Base-by-base conservation (phyloP, 1,140 invertebrate genomes). In the Orchesella cincta region DNA sequence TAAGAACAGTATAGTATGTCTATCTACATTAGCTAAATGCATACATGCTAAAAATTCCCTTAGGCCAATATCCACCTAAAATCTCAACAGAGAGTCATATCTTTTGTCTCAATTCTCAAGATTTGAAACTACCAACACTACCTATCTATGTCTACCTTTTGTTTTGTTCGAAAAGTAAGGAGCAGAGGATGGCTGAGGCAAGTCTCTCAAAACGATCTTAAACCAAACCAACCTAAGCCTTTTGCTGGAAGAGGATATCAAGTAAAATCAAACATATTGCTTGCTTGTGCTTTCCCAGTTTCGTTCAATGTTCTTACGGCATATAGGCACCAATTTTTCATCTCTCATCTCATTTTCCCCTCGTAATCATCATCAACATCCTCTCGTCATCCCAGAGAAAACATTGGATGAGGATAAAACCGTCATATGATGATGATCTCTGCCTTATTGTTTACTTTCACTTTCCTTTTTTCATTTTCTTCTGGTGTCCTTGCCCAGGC, bases 41-140 rank as follows among this genome's bases (percentile, higher is more conserved):
- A 46, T 18, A 46, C 39, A 46, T 46, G 18, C 39, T 46, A 57
- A 57, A 57, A 57, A 57, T 57, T 57, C 52, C 52, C 52, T 26
- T 8, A 57, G 52, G 52, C 52, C 52, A 57, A 57, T 57, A 57
- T 57, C 52, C 23, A 57, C 52, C 52, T 57, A 57, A 57, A 57
- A 57, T 57, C 52, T 57, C 52, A n/a, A n/a, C 52, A 57, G 52
- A 57, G 52, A 57, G 52, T 57, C 52, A 57, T 57, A 57, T 57
- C 52, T 57, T 57, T 57, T 57, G 52, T 57, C 52, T 57, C 52
- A 57, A 57, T 57, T 57, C 52, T 57, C 12, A 57, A 23, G 52
- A 57, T 57, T 57, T 57, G 52, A 57, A 46, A 57, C 52, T 57
- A 57, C 14, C 23, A 57, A 23, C 52, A 26, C 52, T 57, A 26